A percentile compares a stretch with the other conserved stretches of the same genome.
phyloP scores from a whole-genome alignment of 2,113 vertebrate genomes.

The Semnornis frantzii region DNA sequence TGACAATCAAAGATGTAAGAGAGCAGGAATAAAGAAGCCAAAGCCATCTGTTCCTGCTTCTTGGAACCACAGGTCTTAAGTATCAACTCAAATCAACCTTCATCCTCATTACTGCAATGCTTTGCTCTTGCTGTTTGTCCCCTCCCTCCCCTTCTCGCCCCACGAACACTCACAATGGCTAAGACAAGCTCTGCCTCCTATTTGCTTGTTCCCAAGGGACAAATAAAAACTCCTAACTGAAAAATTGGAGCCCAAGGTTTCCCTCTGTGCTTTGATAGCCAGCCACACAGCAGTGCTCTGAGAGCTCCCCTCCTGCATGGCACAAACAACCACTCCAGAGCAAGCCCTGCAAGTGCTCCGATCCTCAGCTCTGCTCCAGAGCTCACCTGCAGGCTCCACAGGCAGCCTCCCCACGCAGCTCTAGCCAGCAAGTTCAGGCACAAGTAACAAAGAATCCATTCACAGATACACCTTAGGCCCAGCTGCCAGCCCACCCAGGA shows the following conservation, averaged over 20 bases:
- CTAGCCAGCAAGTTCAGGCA: neutral
- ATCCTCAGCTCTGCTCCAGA: neutral
- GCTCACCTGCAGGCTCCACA: neutral
- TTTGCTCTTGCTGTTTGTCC: neutral
- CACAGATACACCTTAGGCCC: neutral
- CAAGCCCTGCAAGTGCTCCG: neutral
- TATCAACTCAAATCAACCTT: constrained; percentile 18
- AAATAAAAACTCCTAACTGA: neutral
- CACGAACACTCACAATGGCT: neutral
- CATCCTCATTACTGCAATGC: neutral
- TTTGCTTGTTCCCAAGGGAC: neutral
- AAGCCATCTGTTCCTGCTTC: constrained; percentile 23
- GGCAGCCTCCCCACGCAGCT: neutral
- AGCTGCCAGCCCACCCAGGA: neutral
- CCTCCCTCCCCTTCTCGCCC: neutral
- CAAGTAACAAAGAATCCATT: neutral
- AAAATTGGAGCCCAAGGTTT: neutral
- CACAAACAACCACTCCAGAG: neutral
- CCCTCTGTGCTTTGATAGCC: neutral
- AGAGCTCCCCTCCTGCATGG: neutral
- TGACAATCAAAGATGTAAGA: neutral
- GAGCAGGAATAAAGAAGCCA: neutral
- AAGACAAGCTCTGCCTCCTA: neutral
- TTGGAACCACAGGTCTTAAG: neutral
- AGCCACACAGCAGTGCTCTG: neutral